phyloP scores from a whole-genome alignment of 2,113 vertebrate species.

The Herpetotheres cachinnans region DNA sequence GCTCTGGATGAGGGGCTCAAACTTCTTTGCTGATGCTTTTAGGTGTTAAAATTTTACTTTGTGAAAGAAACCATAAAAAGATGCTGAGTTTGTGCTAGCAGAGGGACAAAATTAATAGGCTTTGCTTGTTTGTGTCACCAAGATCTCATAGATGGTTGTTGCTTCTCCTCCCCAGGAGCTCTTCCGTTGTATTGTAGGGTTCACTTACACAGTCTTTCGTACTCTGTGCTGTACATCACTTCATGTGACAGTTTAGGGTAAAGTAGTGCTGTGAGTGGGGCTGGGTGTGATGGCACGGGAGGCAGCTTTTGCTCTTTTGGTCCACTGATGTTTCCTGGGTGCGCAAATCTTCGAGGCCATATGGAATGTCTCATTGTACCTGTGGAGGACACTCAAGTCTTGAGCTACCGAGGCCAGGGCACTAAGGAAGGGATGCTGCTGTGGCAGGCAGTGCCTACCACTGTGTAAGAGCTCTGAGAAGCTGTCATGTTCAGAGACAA shows the following conservation, averaged over 20 bases:
- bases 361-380: not conserved
- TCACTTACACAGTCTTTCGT: not conserved
- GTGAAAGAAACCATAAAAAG: not conserved
- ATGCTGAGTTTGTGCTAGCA: not conserved
- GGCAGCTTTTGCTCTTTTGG: not conserved
- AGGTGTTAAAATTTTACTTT: not conserved
- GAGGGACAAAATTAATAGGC: not conserved
- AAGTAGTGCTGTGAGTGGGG: not conserved
- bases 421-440: not conserved
- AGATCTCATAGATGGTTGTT: not conserved
- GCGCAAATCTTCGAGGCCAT: not conserved
- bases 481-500: not conserved
- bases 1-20: not conserved
- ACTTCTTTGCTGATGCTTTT: not conserved
- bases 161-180: not conserved
- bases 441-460: not conserved
- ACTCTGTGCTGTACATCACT: not conserved
- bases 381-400: not conserved
- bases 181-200: rapidly evolving
- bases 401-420: not conserved
- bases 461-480: not conserved
- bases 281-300: not conserved
- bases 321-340: not conserved
- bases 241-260: not conserved
- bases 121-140: not conserved